phyloP scores from a whole-genome alignment of 53 echinoderm and acorn worm genomes.

The Antedon mediterranea region DNA sequence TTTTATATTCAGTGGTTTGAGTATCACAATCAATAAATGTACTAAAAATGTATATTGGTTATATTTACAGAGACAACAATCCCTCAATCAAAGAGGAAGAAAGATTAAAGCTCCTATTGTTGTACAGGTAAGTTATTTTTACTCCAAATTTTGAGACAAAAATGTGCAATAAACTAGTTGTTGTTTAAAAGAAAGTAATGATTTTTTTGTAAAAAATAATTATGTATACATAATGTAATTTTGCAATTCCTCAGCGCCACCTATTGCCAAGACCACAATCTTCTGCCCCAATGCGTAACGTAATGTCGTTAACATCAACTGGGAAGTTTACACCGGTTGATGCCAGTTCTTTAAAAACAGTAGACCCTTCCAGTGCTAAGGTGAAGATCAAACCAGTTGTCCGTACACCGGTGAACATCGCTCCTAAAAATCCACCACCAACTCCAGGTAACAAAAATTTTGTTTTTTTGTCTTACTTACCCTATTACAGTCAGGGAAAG shows the following conservation, averaged over 20 bases:
- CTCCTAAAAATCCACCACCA: neutral
- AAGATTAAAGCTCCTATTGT: neutral
- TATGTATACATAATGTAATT: too few relatives aligned
- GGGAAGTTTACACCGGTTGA: conserved; percentile 32
- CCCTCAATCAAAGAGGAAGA: neutral
- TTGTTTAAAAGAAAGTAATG: too few relatives aligned
- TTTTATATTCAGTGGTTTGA: too few relatives aligned
- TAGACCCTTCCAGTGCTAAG: neutral
- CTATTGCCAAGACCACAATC: conserved; percentile 47
- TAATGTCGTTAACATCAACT: conserved; percentile 50
- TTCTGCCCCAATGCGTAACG: conserved; percentile 28
- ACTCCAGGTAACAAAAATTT: neutral
- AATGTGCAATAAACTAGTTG: too few relatives aligned
- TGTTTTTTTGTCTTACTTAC: too few relatives aligned
- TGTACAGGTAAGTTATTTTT: neutral
- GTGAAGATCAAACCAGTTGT: neutral
- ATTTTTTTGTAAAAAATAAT: too few relatives aligned
- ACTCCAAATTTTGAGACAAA: too few relatives aligned
- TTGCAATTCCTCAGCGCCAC: conserved; percentile 51
- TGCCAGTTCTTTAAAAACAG: conserved; percentile 50
- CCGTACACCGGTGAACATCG: neutral
- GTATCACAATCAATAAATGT: too few relatives aligned
- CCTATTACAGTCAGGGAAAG: neutral
- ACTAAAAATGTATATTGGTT: neutral
- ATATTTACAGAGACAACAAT: neutral